Evolutionary conservation across 92 coral and sea anemone species (phyloP), one percentile per base, ranked within the genome.

Genomic region (Palythoa caribaeorum): DNA sequence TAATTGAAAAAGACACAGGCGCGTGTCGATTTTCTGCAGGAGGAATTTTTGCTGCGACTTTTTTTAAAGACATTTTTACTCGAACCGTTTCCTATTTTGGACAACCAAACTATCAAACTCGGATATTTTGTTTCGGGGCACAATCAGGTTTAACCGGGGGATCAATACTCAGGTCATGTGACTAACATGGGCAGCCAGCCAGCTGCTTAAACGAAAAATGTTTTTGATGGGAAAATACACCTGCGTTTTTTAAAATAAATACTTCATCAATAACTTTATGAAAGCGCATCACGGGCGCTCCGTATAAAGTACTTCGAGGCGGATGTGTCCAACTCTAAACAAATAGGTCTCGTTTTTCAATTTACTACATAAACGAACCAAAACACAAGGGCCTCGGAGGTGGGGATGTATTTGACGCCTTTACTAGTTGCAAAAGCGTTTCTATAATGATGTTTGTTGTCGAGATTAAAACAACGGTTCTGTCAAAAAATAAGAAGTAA

Each of bases 231-330:
- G 98, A 95, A 90, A 54, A 76, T 76, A 90, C 98, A 95, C 98
- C 98, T 95, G 98, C 96, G 77, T n/a, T 85, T 76, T 91, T 85
- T 87, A 94, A 93, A 93, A 91, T 95, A 95, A 95, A 95, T 93
- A 95, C 98, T 95, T 93, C 98, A 95, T 95, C 98, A 93, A 95
- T 95, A 95, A 95, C 94, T 93, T 95, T 95, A 93, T 95, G 98
- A 95, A 95, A 93, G 95, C 92, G 91, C 98, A 93, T 95, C 96
- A 90, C 92, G 92, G 93, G 94, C 96, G 98, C 86, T 92, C 87
- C 76, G 93, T 86, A 90, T 91, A 95, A 91, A 95, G 98, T 95
- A 95, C 98, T 95, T 87, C 89, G 83, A 85, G 93, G 98, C 98
- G 98, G 98, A 95, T 92, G 83, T 93, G 92, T 85, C 94, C 91